These are phyloP conservation scores for Calameuta filiformis DNA, from an alignment of 2,888 invertebrate genomes.

Conservation along the genomic window DNA sequence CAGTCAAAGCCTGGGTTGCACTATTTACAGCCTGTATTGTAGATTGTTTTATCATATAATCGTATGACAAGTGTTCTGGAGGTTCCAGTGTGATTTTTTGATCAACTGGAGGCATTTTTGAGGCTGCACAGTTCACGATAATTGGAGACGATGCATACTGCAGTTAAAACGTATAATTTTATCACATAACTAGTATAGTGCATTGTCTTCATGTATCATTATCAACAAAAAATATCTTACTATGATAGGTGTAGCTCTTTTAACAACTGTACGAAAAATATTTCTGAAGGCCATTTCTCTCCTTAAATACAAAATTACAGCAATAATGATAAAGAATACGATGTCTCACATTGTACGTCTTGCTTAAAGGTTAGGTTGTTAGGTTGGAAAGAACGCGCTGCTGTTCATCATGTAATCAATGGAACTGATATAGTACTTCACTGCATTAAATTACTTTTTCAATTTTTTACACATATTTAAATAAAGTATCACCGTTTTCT, in stretches of 20 bases:
- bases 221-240: slow-evolving; percentile 26
- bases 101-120: slow-evolving; percentile 33
- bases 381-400: neutral
- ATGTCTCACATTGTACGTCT: neutral
- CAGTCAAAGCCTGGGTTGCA: slow-evolving; percentile 53
- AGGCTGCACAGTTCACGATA: slow-evolving; percentile 35
- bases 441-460: neutral
- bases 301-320: neutral
- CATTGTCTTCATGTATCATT: neutral
- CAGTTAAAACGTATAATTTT: slow-evolving; percentile 19
- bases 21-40: slow-evolving; percentile 55
- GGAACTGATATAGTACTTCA: neutral
- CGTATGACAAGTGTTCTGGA: slow-evolving; percentile 48
- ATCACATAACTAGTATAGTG: neutral
- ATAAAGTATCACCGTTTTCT: neutral
- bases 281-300: slow-evolving; percentile 28
- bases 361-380: neutral
- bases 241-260: slow-evolving; percentile 29
- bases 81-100: slow-evolving; percentile 47
- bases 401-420: neutral
- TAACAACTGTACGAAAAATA: slow-evolving; percentile 30
- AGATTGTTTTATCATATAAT: slow-evolving; percentile 58
- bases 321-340: neutral
- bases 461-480: neutral
- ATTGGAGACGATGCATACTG: slow-evolving; percentile 44